Base-by-base conservation (phyloP, 1,140 invertebrate genomes). In the Temnothorax nylanderi region DNA sequence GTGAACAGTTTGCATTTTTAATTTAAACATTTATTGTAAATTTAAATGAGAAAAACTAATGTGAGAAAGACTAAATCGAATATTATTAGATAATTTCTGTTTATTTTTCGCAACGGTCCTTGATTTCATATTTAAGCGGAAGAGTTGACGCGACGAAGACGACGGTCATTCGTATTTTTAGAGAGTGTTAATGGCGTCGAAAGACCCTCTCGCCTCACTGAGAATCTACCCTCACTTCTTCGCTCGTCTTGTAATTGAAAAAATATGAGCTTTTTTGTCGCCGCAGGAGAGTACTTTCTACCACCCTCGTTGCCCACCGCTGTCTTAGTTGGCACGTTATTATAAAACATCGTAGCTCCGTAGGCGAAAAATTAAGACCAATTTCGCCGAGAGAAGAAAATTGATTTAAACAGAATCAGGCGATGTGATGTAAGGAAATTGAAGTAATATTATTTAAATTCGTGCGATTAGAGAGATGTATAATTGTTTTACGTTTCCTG, bases 211-310 rank as follows among this genome's bases (percentile, higher is more conserved):
- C 67, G 88, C 62, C 86, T 89, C 86, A 89, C 90, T 80, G 89
- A 91, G 87, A 92, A 93, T 91, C 85, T 90, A 91, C 93, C 93
- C 93, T 91, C 80, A 87, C 82, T 90, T 77, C 82, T 88, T 88
- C 84, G 74, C 78, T 81, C 89, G 90, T 93, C 91, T 93, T 54
- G 80, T 95, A 95, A 95, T 95, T 94, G 94, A 95, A 95, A 95
- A 95, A 95, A 95, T 95, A 95, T 94, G 92, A 95, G 94, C 93
- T 95, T 95, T 93, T 93, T 94, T 93, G 93, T 93, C 92, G 93
- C 91, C 93, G 91, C 92, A 90, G 80, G 90, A 93, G 92, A 93
- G 93, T 88, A 94, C 93, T 93, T 93, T 91, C 85, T 91, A 86
- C 85, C 75, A 77, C 87, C 87, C 87, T 91, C 86, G 71, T 88